phyloP scores from a whole-genome alignment of 1,140 invertebrate species.

The Halyomorpha halys region DNA sequence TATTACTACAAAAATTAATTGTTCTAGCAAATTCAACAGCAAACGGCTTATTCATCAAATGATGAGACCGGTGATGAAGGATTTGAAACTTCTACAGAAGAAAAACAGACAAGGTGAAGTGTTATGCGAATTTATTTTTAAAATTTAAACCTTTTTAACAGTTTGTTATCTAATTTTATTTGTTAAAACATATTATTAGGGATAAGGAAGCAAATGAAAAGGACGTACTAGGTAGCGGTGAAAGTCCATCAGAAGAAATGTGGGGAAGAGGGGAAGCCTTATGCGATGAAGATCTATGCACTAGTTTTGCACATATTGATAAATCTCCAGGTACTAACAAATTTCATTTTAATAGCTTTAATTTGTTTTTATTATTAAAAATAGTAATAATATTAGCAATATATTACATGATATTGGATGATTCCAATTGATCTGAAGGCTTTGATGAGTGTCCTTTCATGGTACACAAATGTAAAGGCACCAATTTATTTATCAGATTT shows the following conservation, averaged over 20 bases:
- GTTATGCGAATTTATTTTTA: neutral
- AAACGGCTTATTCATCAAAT: constrained; percentile 15
- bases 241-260: constrained; percentile 27
- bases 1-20: neutral
- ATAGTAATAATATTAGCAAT: too few species aligned
- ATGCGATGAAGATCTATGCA: constrained; percentile 39
- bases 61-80: constrained; percentile 25
- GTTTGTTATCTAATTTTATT: neutral
- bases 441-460: too few species aligned
- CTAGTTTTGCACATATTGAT: constrained; percentile 42
- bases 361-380: too few species aligned
- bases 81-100: constrained; percentile 23
- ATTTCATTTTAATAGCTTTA: too few species aligned
- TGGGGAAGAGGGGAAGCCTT: constrained; percentile 53
- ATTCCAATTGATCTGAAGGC: too few species aligned
- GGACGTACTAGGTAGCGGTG: constrained; percentile 15
- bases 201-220: constrained; percentile 30
- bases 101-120: constrained; percentile 25
- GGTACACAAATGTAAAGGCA: too few species aligned
- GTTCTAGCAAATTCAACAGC: neutral
- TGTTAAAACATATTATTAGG: constrained; percentile 17
- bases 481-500: too few species aligned
- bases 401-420: neutral
- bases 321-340: constrained; percentile 23
- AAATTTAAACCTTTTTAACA: neutral